Evolutionary conservation across 2,888 invertebrate genomes (phyloP).

Genomic region (Leptodirus hochenwartii): DNA sequence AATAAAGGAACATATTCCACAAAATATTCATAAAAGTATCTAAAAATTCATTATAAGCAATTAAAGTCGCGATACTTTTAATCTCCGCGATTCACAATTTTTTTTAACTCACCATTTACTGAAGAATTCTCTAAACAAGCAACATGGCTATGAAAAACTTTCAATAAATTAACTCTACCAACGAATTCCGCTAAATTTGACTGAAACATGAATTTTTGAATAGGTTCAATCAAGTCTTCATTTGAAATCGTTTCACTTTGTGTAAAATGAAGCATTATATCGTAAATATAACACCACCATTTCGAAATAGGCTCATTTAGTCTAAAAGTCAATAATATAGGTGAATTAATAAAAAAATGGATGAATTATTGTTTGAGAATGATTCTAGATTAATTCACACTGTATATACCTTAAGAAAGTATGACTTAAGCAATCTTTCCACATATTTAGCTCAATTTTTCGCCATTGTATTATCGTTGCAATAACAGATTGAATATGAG

Average conservation of each 20-base stretch:
- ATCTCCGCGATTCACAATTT: background rate
- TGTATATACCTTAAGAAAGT: slow-evolving; percentile 43
- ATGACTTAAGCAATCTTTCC: slow-evolving; percentile 67
- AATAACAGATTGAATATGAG: slow-evolving; percentile 53
- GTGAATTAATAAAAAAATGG: background rate
- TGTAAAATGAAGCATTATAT: slow-evolving; percentile 45
- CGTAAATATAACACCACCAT: slow-evolving; percentile 84
- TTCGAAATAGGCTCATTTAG: slow-evolving; percentile 51
- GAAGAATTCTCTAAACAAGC: slow-evolving; percentile 24
- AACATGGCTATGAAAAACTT: slow-evolving; percentile 67
- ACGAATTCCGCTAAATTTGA: slow-evolving; percentile 73
- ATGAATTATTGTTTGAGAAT: background rate
- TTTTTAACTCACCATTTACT: slow-evolving; percentile 10
- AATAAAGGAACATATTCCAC: slow-evolving; percentile 74
- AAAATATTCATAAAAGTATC: slow-evolving; percentile 44
- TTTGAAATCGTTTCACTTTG: slow-evolving; percentile 18
- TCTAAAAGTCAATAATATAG: slow-evolving; percentile 24
- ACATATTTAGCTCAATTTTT: slow-evolving; percentile 69
- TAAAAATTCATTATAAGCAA: slow-evolving; percentile 16
- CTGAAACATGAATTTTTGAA: slow-evolving; percentile 69
- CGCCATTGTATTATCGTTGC: slow-evolving; percentile 81
- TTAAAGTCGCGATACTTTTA: slow-evolving; percentile 1
- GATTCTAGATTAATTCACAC: too few species aligned
- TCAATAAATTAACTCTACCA: slow-evolving; percentile 56
- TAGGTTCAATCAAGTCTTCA: slow-evolving; percentile 33